Percentiles rank a stretch among this genome's conserved stretches.
phyloP scores from a whole-genome alignment of 64 coral and sea anemone genomes.

The Trachythela sp. region DNA sequence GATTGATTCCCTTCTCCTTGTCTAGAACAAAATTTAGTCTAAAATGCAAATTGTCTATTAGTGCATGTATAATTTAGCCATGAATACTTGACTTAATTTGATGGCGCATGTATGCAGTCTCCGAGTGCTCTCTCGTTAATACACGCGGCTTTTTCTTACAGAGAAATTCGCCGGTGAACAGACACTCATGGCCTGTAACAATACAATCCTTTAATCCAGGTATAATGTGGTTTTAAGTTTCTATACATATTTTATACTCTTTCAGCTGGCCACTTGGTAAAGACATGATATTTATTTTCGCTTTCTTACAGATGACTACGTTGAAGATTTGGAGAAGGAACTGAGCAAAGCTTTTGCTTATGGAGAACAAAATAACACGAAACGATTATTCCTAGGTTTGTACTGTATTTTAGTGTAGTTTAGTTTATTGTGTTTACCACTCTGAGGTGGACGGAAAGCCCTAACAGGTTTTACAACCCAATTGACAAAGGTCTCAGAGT shows the following conservation, averaged over 20 bases:
- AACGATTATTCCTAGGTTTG: not conserved
- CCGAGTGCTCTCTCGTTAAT: not conserved
- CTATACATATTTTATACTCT: not conserved
- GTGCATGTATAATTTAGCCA: no score
- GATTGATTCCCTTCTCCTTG: no score
- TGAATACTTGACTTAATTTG: no score
- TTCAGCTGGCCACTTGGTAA: not conserved
- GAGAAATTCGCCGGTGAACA: not conserved
- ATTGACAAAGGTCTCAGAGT: no score
- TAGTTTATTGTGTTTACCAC: no score
- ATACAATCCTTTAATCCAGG: not conserved
- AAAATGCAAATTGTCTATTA: no score
- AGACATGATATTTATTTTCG: not conserved
- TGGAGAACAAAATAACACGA: not conserved
- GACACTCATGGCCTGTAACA: constrained; percentile 2
- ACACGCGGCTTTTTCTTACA: not conserved
- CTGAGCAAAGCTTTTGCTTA: not conserved
- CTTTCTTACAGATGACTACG: not conserved
- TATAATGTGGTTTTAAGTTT: not conserved
- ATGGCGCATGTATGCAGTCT: no score
- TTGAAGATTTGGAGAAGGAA: not conserved
- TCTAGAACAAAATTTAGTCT: no score
- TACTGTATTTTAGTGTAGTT: no score
- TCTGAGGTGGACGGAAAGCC: no score
- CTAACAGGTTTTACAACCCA: no score